Percentiles rank a stretch among this genome's conserved stretches.
Evolutionary conservation across 2,888 invertebrate genomes (phyloP).

Genomic region (Carabus problematicus): DNA sequence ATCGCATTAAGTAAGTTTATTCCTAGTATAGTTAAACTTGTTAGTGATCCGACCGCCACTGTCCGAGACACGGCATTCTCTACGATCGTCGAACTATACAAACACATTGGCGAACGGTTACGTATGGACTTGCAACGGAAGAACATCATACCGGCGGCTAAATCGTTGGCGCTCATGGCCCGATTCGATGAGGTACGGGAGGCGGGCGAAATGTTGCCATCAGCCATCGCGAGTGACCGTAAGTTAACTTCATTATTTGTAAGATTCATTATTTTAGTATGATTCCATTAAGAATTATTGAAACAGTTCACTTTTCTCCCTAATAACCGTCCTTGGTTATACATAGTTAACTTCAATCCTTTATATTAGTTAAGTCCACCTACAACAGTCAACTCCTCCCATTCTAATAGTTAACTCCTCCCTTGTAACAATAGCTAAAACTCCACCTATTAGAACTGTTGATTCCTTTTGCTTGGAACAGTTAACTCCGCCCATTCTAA

Average conservation of each 20-base stretch:
- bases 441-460: too few species aligned
- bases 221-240: conserved; percentile 63
- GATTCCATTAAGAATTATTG: too few species aligned
- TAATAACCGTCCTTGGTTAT: too few species aligned
- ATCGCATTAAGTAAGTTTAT: conserved; percentile 83
- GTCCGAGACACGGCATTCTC: conserved; percentile 88
- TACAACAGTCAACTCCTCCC: too few species aligned
- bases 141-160: conserved; percentile 77
- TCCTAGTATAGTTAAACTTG: conserved; percentile 80
- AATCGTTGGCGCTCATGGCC: conserved; percentile 73
- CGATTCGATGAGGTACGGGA: conserved; percentile 87
- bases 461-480: too few species aligned
- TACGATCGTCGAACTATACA: conserved; percentile 88
- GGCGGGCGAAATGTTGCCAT: conserved; percentile 79
- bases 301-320: too few species aligned
- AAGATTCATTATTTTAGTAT: conserved; percentile 10
- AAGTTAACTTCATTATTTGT: conserved; percentile 45
- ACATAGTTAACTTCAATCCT: too few species aligned
- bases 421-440: too few species aligned
- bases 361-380: too few species aligned
- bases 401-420: too few species aligned
- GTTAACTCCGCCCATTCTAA: too few species aligned
- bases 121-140: conserved; percentile 83
- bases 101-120: conserved; percentile 90
- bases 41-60: conserved; percentile 85